A percentile compares a stretch with the other conserved stretches of the same genome.
Evolutionary conservation across 2,888 invertebrate genomes (phyloP).

Genomic region (Lamellibrachia satsuma): DNA sequence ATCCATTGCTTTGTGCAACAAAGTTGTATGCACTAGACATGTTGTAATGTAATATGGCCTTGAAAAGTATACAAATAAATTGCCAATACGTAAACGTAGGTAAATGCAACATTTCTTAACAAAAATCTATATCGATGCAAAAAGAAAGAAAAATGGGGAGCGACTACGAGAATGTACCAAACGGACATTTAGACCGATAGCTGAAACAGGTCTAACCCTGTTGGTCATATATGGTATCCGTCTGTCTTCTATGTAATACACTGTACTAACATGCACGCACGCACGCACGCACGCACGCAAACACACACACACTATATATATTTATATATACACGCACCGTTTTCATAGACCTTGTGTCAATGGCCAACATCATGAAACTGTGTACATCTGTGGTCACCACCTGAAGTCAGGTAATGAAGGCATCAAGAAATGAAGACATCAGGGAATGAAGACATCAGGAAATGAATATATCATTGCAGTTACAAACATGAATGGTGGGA

Average conservation of each 20-base stretch:
- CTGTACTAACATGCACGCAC: neutral
- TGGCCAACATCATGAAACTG: slow-evolving; percentile 74
- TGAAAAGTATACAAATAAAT: neutral
- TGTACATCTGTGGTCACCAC: slow-evolving; percentile 72
- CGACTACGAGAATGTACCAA: neutral
- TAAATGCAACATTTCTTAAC: neutral
- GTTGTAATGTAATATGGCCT: neutral
- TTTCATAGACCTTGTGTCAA: slow-evolving; percentile 71
- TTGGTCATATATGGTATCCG: neutral
- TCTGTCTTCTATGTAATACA: no score
- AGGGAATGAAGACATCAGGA: no score
- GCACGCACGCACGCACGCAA: neutral
- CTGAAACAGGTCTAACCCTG: neutral
- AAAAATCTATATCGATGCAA: neutral
- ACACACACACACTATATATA: no score
- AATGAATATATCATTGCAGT: no score
- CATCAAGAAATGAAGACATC: neutral
- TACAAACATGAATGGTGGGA: no score
- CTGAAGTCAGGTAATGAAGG: slow-evolving; percentile 45
- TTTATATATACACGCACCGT: slow-evolving; percentile 68
- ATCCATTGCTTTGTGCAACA: neutral
- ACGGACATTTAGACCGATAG: neutral
- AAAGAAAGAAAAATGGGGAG: neutral
- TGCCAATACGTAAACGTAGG: neutral
- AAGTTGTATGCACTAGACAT: neutral